Conservation (phyloP, 2,113 vertebrate genomes). For the Natator depressus region DNA sequence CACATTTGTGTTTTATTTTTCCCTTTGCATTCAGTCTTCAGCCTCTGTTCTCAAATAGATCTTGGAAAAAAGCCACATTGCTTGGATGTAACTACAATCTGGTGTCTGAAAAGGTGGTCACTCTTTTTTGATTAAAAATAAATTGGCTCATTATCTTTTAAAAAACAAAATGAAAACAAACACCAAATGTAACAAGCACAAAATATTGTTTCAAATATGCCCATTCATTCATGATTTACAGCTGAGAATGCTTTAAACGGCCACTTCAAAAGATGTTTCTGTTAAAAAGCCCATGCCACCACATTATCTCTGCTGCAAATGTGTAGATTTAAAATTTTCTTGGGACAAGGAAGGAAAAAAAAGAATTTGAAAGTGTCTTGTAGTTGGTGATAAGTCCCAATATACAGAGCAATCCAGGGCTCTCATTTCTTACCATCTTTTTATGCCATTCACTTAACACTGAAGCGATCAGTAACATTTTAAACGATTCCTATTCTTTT, state of each 20-base stretch:
- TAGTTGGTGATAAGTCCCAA: neutral
- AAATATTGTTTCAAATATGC: neutral
- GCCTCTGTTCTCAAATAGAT: constrained; percentile 25
- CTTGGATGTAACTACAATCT: constrained; percentile 19
- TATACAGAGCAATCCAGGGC: neutral
- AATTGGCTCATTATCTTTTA: neutral
- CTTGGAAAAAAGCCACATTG: neutral
- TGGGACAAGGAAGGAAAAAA: neutral
- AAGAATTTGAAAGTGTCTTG: neutral
- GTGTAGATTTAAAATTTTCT: neutral
- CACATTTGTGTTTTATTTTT: neutral
- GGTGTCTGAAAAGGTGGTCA: constrained; percentile 27
- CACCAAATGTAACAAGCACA: neutral
- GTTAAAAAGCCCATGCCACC: neutral
- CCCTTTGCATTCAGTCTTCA: constrained; percentile 40
- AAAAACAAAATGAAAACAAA: neutral
- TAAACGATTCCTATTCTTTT: neutral
- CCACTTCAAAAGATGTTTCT: constrained; percentile 40
- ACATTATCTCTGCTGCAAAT: constrained; percentile 23
- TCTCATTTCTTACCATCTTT: constrained; percentile 31
- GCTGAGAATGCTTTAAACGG: constrained; percentile 50
- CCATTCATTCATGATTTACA: constrained; percentile 26
- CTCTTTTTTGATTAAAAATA: constrained; percentile 7
- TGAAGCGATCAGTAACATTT: neutral
- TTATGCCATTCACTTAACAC: constrained; percentile 22